phyloP scores from a whole-genome alignment of 2,797 vertebrate genomes.

The Ctenopoma multispine region DNA sequence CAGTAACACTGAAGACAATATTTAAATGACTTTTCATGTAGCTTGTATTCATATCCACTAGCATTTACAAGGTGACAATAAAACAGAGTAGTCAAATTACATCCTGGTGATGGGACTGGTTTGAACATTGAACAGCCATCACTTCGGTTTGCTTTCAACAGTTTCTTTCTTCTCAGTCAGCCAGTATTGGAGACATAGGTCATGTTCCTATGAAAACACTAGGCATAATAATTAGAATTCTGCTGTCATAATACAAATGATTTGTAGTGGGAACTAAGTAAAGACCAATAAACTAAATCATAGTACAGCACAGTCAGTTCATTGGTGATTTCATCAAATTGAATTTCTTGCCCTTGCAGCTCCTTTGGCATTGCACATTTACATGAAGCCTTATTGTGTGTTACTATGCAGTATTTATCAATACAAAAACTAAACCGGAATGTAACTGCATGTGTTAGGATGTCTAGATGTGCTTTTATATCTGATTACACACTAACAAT shows the following conservation, averaged over 20 bases:
- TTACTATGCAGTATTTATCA: not conserved
- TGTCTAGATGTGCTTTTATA: constrained; percentile 17
- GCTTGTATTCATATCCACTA: not conserved
- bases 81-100: not conserved
- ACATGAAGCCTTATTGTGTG: not conserved
- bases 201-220: not conserved
- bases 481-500: constrained; percentile 66
- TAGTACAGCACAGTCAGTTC: not conserved
- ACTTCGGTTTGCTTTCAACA: not conserved
- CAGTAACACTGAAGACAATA: too few species aligned
- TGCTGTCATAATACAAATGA: not conserved
- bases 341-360: not conserved
- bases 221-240: not conserved
- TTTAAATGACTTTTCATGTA: not conserved
- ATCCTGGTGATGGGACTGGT: too few species aligned
- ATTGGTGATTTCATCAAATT: not conserved
- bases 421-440: not conserved
- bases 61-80: not conserved
- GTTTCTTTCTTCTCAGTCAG: constrained; percentile 4
- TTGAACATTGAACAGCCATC: too few species aligned
- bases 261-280: not conserved
- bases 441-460: not conserved
- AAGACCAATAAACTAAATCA: not conserved
- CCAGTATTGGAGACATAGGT: constrained; percentile 12
- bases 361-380: not conserved